Base-by-base conservation (phyloP, 1,140 invertebrate genomes). In the Microvelia longipes region DNA sequence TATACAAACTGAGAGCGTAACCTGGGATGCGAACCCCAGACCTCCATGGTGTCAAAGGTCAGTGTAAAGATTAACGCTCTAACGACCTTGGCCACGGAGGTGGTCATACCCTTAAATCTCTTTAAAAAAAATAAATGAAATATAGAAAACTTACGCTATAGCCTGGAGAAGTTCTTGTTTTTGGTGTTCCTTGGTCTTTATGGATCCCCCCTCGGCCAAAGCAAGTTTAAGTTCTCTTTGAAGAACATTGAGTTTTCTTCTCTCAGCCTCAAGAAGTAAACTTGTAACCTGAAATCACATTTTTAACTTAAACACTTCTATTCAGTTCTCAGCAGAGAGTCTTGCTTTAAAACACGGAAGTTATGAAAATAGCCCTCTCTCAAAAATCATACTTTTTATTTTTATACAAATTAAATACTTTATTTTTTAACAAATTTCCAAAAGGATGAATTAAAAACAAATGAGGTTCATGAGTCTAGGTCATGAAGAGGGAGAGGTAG, bases 121-220 rank as follows among this genome's bases (percentile, higher is more conserved):
- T n/a, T n/a, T n/a, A n/a, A n/a, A n/a, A n/a, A n/a, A n/a, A n/a
- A n/a, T n/a, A n/a, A n/a, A n/a, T n/a, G n/a, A n/a, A n/a, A n/a
- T n/a, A n/a, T n/a, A n/a, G n/a, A n/a, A n/a, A 76, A 82, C 86
- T 85, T 81, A 88, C 86, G 85, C 84, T 76, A 88, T 87, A 71
- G 86, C 85, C 70, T 84, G 80, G 28, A 87, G 80, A 50, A 87
- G 80, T 77, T 88, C 85, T 75, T 88, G 85, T 75, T 86, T 84
- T 74, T 87, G 85, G 73, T 86, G 85, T 77, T 87, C 86, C 76
- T 87, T 86, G 60, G 84, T 85, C 79, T 86, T 86, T 71, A 86
- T 85, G 19, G 85, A 85, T 28, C 84, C 85, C 67, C 85, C 84
- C 78, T 86, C 84, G 67, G 82, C 84, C 15, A 86, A 78, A 14